Evolutionary conservation across 2,888 invertebrate species (phyloP).

Genomic region (Byasa hedistus): DNA sequence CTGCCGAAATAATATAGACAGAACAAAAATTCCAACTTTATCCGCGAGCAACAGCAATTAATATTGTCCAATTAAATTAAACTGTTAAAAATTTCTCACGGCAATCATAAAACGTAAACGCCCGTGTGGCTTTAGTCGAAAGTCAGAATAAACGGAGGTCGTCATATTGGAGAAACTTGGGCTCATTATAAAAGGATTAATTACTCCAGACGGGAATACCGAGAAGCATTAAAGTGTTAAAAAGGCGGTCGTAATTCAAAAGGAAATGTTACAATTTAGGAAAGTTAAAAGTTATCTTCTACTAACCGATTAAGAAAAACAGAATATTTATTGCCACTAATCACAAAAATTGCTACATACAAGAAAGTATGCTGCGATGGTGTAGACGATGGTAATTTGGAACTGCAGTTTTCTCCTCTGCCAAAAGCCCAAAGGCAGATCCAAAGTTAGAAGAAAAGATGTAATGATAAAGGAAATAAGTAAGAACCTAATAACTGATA

Average conservation of each 20-base stretch:
- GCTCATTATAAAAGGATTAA: constrained; percentile 66
- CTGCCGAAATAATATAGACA: neutral
- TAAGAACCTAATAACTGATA: too few relatives aligned
- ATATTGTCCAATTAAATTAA: constrained; percentile 41
- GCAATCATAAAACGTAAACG: constrained; percentile 62
- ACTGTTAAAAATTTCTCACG: constrained; percentile 62
- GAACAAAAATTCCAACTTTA: constrained; percentile 8
- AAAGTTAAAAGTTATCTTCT: constrained; percentile 44
- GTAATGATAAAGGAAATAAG: too few relatives aligned
- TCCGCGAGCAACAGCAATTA: constrained; percentile 25
- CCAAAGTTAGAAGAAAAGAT: too few relatives aligned
- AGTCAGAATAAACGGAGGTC: constrained; percentile 55
- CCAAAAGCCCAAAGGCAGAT: too few relatives aligned
- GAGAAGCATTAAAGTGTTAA: constrained; percentile 64
- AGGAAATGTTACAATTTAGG: constrained; percentile 55
- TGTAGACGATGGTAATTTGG: too few relatives aligned
- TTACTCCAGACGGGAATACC: constrained; percentile 56
- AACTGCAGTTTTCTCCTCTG: too few relatives aligned
- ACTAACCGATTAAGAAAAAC: neutral
- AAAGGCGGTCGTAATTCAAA: constrained; percentile 52
- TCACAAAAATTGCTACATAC: too few relatives aligned
- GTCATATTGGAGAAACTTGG: constrained; percentile 48
- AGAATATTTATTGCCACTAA: constrained; percentile 54
- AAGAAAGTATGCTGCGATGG: too few relatives aligned
- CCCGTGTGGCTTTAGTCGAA: constrained; percentile 44